Conservation (phyloP, 2,797 vertebrate species). For the Margarornis squamiger region DNA sequence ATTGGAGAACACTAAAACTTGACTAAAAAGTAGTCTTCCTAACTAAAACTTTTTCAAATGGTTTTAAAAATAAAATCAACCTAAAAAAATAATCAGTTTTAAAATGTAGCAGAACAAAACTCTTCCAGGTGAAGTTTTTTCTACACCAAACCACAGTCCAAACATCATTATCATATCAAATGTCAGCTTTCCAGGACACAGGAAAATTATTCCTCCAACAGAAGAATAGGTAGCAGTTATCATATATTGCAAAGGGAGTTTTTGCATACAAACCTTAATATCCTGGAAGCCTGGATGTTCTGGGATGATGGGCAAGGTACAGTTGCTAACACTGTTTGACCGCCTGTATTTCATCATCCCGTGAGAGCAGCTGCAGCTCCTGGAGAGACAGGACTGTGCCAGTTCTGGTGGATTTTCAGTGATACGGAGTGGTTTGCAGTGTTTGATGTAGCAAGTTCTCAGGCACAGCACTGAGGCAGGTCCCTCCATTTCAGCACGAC, state of each 20-base stretch:
- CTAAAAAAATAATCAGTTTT: neutral
- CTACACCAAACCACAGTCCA: neutral
- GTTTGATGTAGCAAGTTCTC: neutral
- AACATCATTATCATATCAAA: neutral
- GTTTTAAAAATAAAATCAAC: neutral
- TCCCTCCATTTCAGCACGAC: neutral
- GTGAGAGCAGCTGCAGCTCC: neutral
- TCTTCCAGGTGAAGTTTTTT: neutral
- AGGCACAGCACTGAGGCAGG: neutral
- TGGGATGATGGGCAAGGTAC: slow-evolving; percentile 68
- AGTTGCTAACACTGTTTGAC: neutral
- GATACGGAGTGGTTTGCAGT: neutral
- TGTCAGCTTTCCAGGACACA: neutral
- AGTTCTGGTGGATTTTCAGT: accelerated
- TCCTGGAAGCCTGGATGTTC: slow-evolving; percentile 73
- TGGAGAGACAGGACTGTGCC: neutral
- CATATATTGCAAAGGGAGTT: neutral
- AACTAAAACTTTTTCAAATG: neutral
- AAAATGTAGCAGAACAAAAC: neutral
- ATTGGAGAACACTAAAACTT: neutral
- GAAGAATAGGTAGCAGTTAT: neutral
- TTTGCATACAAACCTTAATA: slow-evolving; percentile 53
- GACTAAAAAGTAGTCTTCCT: neutral
- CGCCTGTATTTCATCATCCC: neutral
- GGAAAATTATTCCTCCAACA: neutral